Base-by-base conservation (phyloP, 2,113 vertebrate species). In the Trematocara unimaculatum region DNA sequence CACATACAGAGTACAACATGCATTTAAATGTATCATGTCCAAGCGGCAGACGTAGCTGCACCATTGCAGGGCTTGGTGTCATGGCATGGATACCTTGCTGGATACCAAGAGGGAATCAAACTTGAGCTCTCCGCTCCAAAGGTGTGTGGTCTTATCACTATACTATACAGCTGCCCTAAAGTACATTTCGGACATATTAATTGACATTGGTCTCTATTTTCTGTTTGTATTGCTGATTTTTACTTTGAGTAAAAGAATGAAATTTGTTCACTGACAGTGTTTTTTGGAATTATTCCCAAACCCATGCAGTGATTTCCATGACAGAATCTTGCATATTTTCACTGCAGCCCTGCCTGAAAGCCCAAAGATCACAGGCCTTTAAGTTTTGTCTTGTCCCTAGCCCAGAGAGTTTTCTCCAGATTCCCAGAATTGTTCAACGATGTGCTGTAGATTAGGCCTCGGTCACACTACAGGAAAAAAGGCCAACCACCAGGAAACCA, bases 61-160 rank as follows among this genome's bases (percentile, higher is more conserved):
- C 3, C 33, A 33, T 33, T 33, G 7, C 33, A 8, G 33, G 3
- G 1, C 33, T 33, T 8, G 54, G 1, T 56, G 23, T 56, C 2
- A 8, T 7, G 6, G 54, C 7, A 7, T 26, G 20, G 20, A 23
- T n/a, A n/a, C 54, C 1, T 56, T 56, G 0, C 12, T 26, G 20
- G 20, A 56, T 26, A 56, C 6, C 2, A 26, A 20, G 12, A 56
- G 23, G 2, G 1, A 56, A 14, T 55, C 1, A 1, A 55, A 26
- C 54, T 56, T 56, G 54, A 26, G 23, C 0, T 7, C 7, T 56
- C 23, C 0, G 0, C 54, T 26, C 54, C 0, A 5, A 56, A 56
- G 54, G 12, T 26, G 20, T 56, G 54, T 14, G 23, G 54, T 8
- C 54, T 56, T 0, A 56, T 6, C 54, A 56, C 1, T 56, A 56